Base-by-base conservation (phyloP, 1,140 invertebrate genomes). In the Agrypnia vestita region DNA sequence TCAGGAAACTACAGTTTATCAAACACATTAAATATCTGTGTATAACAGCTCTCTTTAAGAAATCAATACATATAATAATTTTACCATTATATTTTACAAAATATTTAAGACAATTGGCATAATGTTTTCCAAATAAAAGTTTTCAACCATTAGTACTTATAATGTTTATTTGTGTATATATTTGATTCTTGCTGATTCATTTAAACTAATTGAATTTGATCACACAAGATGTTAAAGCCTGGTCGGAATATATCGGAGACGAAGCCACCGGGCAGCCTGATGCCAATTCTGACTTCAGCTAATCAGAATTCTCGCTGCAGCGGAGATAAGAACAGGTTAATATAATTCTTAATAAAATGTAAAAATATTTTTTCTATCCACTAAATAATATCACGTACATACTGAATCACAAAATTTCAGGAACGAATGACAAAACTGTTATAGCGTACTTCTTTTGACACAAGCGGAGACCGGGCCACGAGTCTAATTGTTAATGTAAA, bases 171-270 rank as follows among this genome's bases (percentile, higher is more conserved):
- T 62, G 19, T 76, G 43, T 15, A 11, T 44, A 44, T 47, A 21
- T 76, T 44, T 76, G n/a, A 19, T 11, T 62, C 11, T 76, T 53
- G 53, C 11, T 76, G 13, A 62, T 76, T 56, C 55, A 67, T 19
- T 67, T 53, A 21, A 55, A 79, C 77, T 79, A 79, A 79, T 79
- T 79, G 56, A 73, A 73, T 79, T 73, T 79, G 77, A 79, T 79
- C 77, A 64, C 46, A 74, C 77, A 73, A 73, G 67, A 79, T 49
- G 59, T 73, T 51, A 79, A 51, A 35, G 13, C 76, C 44, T 62
- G 55, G 55, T 51, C 73, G 77, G 69, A 79, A 72, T 73, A 73
- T 62, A 62, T 35, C 73, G 77, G 49, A 64, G 51, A 43, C 51
- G 51, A 56, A 44, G 44, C 46, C 4, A 44, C 64, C 3, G 6